Evolutionary conservation across 2,113 vertebrate species (phyloP).

Genomic region (Chunga burmeisteri): DNA sequence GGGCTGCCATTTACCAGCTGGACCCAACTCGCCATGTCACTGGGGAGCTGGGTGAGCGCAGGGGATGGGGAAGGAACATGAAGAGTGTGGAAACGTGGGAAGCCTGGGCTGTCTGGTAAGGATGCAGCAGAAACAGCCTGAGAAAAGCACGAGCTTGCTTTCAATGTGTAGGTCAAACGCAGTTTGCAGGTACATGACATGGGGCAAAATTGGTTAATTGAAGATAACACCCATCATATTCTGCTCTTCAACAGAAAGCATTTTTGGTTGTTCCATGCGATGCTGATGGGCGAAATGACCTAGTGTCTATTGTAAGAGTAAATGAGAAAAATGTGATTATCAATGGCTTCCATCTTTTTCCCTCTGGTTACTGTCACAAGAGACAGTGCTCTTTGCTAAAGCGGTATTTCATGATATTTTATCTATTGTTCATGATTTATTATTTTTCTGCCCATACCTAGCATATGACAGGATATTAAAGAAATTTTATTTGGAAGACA

Average conservation of each 20-base stretch:
- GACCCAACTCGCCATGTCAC: fast-evolving
- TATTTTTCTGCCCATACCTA: neutral
- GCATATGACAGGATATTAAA: neutral
- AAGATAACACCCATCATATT: neutral
- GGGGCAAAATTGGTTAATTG: neutral
- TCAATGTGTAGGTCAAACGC: neutral
- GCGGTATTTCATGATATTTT: slow-evolving; percentile 32
- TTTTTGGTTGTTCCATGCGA: neutral
- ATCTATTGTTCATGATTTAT: neutral
- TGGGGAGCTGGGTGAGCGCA: neutral
- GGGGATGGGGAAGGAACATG: neutral
- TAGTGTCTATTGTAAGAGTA: neutral
- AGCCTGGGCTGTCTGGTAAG: fast-evolving
- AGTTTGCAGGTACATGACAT: neutral
- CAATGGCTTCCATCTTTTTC: neutral
- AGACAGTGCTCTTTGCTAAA: neutral
- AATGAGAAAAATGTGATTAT: slow-evolving; percentile 3
- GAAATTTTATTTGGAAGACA: neutral
- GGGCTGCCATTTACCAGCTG: neutral
- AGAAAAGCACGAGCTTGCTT: neutral
- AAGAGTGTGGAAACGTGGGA: fast-evolving
- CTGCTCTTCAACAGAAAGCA: neutral
- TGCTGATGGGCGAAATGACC: neutral
- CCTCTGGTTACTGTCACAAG: neutral
- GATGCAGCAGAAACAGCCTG: neutral